Evolutionary conservation across 1,140 invertebrate genomes (phyloP).

Genomic region (Lutraria rhynchaena): DNA sequence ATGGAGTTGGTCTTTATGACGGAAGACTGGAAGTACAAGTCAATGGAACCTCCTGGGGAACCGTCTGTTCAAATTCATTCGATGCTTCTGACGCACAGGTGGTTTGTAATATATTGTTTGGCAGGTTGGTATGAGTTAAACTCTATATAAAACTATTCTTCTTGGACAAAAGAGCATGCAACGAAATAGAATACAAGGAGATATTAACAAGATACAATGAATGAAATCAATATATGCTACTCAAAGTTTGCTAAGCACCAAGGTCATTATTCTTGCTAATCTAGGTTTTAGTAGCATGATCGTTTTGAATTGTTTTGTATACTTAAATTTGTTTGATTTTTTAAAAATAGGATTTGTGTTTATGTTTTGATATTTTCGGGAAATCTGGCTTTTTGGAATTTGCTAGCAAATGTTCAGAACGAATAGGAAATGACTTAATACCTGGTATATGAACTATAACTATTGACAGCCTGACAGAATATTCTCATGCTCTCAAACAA

Average conservation of each 20-base stretch:
- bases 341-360: slow-evolving; percentile 1
- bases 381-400: slow-evolving; percentile 1
- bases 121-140: too few relatives aligned
- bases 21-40: too few relatives aligned
- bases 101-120: too few relatives aligned
- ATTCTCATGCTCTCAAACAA: slow-evolving; percentile 3
- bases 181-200: too few relatives aligned
- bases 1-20: too few relatives aligned
- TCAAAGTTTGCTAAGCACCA: slow-evolving; percentile 6
- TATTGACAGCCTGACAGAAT: not conserved
- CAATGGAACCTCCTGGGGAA: too few relatives aligned
- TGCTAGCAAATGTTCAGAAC: slow-evolving; percentile 15
- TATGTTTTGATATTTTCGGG: not conserved
- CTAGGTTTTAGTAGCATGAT: slow-evolving; percentile 13
- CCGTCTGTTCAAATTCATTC: too few relatives aligned
- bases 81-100: too few relatives aligned
- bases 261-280: slow-evolving; percentile 19
- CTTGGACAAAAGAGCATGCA: too few relatives aligned
- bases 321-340: not conserved
- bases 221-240: slow-evolving; percentile 1
- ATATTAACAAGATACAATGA: too few relatives aligned
- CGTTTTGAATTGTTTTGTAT: not conserved
- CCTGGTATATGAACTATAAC: not conserved
- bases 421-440: slow-evolving; percentile 5
- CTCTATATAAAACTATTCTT: too few relatives aligned